Percentiles rank a stretch among this genome's conserved stretches.
Evolutionary conservation across 2,888 invertebrate species (phyloP).

Genomic region (Cenopis cana): DNA sequence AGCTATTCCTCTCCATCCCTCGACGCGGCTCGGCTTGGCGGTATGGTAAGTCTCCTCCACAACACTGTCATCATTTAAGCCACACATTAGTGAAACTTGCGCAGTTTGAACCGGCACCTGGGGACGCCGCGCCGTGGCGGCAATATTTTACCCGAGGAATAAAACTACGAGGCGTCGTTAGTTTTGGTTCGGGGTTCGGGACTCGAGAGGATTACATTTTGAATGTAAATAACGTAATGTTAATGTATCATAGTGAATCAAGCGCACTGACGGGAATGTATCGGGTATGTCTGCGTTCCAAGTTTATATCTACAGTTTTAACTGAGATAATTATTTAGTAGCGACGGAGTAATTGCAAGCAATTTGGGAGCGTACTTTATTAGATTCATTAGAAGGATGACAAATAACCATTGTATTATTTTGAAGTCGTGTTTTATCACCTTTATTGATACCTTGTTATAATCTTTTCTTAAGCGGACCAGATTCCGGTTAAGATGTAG

Average conservation of each 20-base stretch:
- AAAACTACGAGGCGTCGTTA: slow-evolving; percentile 69
- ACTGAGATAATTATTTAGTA: slow-evolving; percentile 39
- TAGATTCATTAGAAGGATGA: background rate
- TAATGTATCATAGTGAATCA: slow-evolving; percentile 42
- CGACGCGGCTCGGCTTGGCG: slow-evolving; percentile 46
- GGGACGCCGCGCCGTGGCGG: slow-evolving; percentile 65
- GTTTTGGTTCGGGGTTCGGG: slow-evolving; percentile 58
- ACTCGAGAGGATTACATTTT: slow-evolving; percentile 52
- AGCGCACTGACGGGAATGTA: slow-evolving; percentile 31
- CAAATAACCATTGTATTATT: background rate
- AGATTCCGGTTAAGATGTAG: too few species aligned
- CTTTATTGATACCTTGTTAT: too few species aligned
- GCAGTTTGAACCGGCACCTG: slow-evolving; percentile 79
- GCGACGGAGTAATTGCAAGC: background rate
- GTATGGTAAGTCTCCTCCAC: slow-evolving; percentile 63
- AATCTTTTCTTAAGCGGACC: too few species aligned
- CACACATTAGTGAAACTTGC: slow-evolving; percentile 82
- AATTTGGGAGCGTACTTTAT: background rate
- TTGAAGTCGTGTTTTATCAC: too few species aligned
- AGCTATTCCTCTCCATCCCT: slow-evolving; percentile 31
- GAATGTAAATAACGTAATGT: slow-evolving; percentile 43
- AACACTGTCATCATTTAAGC: slow-evolving; percentile 82
- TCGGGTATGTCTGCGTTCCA: slow-evolving; percentile 19
- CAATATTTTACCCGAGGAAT: slow-evolving; percentile 74
- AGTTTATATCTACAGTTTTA: slow-evolving; percentile 28